phyloP scores from a whole-genome alignment of 2,888 invertebrate genomes.

The Eupithecia tripunctaria region DNA sequence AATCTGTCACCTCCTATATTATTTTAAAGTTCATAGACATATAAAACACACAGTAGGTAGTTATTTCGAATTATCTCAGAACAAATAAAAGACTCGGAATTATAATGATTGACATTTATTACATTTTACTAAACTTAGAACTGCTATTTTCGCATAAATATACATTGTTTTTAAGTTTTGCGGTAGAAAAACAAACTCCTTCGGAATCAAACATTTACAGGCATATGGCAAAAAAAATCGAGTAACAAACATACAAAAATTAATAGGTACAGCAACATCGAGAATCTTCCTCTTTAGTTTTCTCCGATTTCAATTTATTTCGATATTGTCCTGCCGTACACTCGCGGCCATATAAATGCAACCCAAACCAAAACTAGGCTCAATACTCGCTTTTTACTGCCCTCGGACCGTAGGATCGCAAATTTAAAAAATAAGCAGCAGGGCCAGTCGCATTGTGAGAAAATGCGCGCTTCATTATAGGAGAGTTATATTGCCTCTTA shows the following conservation, averaged over 20 bases:
- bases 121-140: no score
- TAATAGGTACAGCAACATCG: background rate
- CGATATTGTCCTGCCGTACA: conserved; percentile 40
- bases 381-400: conserved; percentile 62
- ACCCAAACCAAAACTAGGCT: conserved; percentile 50
- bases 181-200: background rate
- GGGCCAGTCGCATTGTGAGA: conserved; percentile 33
- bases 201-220: background rate
- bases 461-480: conserved; percentile 25
- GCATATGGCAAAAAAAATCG: background rate
- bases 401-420: conserved; percentile 57
- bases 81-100: no score
- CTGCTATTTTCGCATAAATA: no score
- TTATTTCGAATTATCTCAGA: no score
- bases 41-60: no score
- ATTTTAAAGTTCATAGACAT: no score
- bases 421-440: conserved; percentile 51
- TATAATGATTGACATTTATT: no score
- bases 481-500: conserved; percentile 17
- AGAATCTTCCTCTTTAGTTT: background rate
- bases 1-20: no score
- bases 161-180: no score
- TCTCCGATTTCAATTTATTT: background rate
- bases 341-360: conserved; percentile 54
- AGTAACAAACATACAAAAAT: background rate